phyloP scores from a whole-genome alignment of 2,888 invertebrate species.

The Xiphydria camelus region DNA sequence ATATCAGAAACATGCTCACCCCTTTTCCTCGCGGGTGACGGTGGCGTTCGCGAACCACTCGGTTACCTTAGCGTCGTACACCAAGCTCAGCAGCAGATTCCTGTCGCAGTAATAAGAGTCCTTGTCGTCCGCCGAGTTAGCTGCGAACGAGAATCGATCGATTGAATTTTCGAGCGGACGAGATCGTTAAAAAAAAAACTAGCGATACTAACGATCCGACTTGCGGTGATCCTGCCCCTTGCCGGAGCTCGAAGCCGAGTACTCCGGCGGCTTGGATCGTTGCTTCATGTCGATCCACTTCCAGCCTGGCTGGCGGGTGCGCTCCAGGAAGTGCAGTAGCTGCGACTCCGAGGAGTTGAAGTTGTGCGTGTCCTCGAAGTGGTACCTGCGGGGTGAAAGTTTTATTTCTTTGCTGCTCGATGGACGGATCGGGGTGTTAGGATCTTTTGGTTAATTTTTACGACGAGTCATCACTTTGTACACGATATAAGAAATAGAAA shows the following conservation, averaged over 20 bases:
- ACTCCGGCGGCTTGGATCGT: constrained; percentile 73
- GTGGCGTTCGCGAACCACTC: constrained; percentile 83
- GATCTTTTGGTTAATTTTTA: no score
- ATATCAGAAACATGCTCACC: constrained; percentile 59
- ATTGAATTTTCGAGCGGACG: no score
- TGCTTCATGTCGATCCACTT: constrained; percentile 68
- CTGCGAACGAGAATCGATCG: no score
- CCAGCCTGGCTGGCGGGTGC: constrained; percentile 82
- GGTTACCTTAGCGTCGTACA: constrained; percentile 87
- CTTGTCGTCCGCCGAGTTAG: no score
- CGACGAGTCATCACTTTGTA: no score
- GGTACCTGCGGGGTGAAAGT: constrained; percentile 71
- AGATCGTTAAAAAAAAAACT: not conserved
- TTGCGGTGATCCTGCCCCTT: constrained; percentile 28
- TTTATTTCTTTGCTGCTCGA: no score
- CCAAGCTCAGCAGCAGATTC: constrained; percentile 79
- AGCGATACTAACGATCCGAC: constrained; percentile 19
- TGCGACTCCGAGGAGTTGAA: constrained; percentile 77
- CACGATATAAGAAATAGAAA: no score
- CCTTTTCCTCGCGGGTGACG: constrained; percentile 73
- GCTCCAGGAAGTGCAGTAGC: constrained; percentile 76
- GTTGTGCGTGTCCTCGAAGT: constrained; percentile 72
- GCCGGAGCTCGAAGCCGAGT: constrained; percentile 48
- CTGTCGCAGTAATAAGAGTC: constrained; percentile 73
- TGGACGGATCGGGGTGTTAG: no score